Percentiles rank a stretch among this genome's conserved stretches.
These are phyloP conservation scores for Sinelater perroti DNA, from an alignment of 2,888 invertebrate species.

Conservation along the genomic window DNA sequence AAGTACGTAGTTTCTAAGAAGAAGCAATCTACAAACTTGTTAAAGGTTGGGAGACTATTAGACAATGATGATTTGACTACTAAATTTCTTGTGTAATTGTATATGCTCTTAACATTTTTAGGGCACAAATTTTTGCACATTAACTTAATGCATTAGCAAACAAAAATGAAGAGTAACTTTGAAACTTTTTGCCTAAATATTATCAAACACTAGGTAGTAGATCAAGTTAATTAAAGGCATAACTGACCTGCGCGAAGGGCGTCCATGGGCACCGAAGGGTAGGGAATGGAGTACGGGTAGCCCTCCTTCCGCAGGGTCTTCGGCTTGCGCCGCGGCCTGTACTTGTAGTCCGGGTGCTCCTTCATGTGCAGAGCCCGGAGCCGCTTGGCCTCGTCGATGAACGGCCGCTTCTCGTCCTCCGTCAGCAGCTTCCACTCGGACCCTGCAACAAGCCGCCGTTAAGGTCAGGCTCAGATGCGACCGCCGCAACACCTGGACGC, in stretches of 20 bases:
- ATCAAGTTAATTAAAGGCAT: slow-evolving; percentile 39
- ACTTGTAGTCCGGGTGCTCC: slow-evolving; percentile 94
- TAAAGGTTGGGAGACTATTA: no score
- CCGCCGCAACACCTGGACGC: slow-evolving; percentile 6
- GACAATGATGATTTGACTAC: no score
- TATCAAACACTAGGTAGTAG: background rate
- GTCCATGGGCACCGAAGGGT: slow-evolving; percentile 90
- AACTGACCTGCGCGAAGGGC: slow-evolving; percentile 83
- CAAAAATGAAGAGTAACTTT: no score
- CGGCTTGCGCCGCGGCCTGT: slow-evolving; percentile 88
- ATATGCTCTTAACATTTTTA: no score
- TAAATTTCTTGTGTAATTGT: no score
- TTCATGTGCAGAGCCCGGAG: slow-evolving; percentile 94
- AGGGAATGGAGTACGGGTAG: slow-evolving; percentile 91
- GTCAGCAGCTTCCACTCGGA: slow-evolving; percentile 96
- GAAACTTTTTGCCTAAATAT: no score
- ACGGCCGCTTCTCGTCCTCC: slow-evolving; percentile 95
- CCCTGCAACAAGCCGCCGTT: slow-evolving; percentile 62
- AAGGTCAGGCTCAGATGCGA: background rate
- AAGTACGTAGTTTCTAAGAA: no score
- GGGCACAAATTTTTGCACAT: no score
- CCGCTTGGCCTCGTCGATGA: slow-evolving; percentile 97
- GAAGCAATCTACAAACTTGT: no score
- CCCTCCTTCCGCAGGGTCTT: slow-evolving; percentile 89
- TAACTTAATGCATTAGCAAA: no score